Evolutionary conservation across 1,140 invertebrate genomes (phyloP), one percentile per base, ranked within the genome.

Genomic region (Diachasma alloeum): DNA sequence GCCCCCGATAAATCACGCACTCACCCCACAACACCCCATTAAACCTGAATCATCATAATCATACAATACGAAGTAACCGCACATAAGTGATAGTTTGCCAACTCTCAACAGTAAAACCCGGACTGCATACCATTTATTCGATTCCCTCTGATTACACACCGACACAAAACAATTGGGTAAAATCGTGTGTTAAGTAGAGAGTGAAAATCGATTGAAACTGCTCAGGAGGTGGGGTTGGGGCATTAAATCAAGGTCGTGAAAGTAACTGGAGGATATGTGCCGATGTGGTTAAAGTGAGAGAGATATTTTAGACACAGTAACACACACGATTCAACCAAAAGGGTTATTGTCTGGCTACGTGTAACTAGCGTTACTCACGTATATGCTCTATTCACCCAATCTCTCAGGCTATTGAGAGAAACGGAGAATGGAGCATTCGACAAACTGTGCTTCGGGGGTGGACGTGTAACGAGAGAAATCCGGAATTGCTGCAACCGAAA

Each of bases 201-300:
- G 36, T 48, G 37, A 69, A 59, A 75, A 75, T 79, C 75, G 78
- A 79, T 77, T 56, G 53, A 31, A 31, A 31, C 6, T 31, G 31
- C 31, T 31, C 3, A 42, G 39, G 39, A 13, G 13, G 39, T 42
- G 39, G 39, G 39, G 13, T 42, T 42, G 46, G 56, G 46, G 69
- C 69, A 75, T 79, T 79, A 77, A 79, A 79, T 79, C 78, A 79
- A 79, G 78, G 78, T 72, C 73, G 78, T 77, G 75, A 79, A 79
- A 79, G 78, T 79, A 75, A 66, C 69, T 59, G 46, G 19, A 63
- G 48, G 19, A 56, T 56, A 6, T 22, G 59, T 63, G 59, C 6
- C 59, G 24, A 63, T 53, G 48, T 53, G 48, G 48, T 15, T 53
- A 17, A 53, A 26, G 59, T 63, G 59, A 63, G 19, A 63, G 22